phyloP scores from a whole-genome alignment of 2,113 vertebrate genomes.

The Hippoglossus stenolepis region DNA sequence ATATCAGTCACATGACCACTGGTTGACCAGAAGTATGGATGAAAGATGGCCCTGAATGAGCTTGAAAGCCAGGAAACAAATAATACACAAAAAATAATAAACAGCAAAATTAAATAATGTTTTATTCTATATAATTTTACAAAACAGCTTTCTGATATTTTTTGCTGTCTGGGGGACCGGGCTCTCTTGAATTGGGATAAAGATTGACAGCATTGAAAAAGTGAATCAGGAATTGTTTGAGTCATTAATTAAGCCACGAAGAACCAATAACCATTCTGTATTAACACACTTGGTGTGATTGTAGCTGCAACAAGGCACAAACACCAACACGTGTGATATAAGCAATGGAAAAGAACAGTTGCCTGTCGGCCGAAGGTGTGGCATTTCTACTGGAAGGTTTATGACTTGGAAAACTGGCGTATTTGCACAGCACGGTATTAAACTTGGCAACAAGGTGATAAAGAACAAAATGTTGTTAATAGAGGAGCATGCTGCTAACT shows the following conservation, averaged over 20 bases:
- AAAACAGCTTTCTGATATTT: not conserved
- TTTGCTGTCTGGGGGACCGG: not conserved
- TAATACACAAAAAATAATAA: not conserved
- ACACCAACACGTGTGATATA: not conserved
- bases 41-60: not conserved
- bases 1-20: not conserved
- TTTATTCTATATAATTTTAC: not conserved
- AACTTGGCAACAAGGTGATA: constrained; percentile 59
- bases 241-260: not conserved
- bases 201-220: no score
- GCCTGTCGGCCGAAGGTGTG: constrained; percentile 39
- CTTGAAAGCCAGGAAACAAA: not conserved
- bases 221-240: not conserved
- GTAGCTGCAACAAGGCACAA: constrained; percentile 3
- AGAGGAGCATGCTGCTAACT: constrained; percentile 49
- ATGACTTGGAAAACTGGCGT: constrained; percentile 20
- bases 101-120: not conserved
- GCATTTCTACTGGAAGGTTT: constrained; percentile 45
- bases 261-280: constrained; percentile 11
- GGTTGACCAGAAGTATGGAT: not conserved
- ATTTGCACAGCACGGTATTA: constrained; percentile 32
- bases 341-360: constrained; percentile 53
- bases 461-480: constrained; percentile 68
- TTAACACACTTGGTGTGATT: constrained; percentile 2
- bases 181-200: not conserved